These are phyloP conservation scores for Euphonia xanthogaster DNA, from an alignment of 2,797 vertebrate species.

Conservation along the genomic window DNA sequence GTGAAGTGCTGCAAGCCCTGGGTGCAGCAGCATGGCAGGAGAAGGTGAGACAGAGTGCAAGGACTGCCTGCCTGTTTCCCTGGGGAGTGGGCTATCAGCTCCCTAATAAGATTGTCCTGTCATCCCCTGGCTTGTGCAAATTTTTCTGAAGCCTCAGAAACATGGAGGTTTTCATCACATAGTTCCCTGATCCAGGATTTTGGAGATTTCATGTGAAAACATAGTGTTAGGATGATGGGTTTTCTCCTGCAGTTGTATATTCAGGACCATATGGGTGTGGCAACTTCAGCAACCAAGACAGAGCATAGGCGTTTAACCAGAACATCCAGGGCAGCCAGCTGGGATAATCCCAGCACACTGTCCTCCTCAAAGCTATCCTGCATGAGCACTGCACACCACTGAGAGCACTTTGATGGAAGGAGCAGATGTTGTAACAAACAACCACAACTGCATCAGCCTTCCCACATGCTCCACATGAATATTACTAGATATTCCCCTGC, in stretches of 20 bases:
- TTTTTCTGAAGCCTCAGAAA: neutral
- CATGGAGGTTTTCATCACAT: neutral
- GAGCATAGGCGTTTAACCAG: neutral
- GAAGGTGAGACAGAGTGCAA: neutral
- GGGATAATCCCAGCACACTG: neutral
- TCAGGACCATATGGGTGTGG: neutral
- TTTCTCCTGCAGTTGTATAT: neutral
- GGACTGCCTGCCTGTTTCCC: neutral
- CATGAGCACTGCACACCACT: accelerated
- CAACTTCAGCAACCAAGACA: neutral
- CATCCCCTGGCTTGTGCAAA: neutral
- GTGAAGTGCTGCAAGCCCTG: neutral
- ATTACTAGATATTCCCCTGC: neutral
- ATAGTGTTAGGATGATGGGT: neutral
- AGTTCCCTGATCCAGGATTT: neutral
- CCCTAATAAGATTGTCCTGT: too few relatives aligned
- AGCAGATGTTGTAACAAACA: neutral
- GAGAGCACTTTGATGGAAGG: neutral
- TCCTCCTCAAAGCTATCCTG: neutral
- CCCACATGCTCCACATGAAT: neutral
- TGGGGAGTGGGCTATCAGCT: neutral
- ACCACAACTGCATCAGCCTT: neutral
- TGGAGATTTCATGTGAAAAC: neutral
- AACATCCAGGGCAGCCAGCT: neutral
- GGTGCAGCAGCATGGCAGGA: neutral